Evolutionary conservation across 2,888 invertebrate species (phyloP).

Genomic region (Anoplius nigerrimus): DNA sequence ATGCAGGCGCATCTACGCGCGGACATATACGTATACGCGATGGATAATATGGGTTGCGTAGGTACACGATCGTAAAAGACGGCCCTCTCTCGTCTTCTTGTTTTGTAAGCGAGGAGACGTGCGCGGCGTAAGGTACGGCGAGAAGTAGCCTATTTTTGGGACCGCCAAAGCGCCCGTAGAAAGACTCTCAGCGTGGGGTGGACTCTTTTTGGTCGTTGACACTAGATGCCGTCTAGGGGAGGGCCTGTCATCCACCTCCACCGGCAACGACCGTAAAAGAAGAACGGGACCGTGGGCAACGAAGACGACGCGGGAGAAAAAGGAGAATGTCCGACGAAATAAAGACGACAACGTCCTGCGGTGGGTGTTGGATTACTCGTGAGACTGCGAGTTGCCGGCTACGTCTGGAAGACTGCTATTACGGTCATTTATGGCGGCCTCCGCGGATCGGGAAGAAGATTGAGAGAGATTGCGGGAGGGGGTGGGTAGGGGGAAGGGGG

Average conservation of each 20-base stretch:
- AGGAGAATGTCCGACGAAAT: constrained; percentile 34
- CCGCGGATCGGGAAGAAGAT: no score
- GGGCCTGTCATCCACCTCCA: constrained; percentile 25
- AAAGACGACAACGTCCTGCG: constrained; percentile 37
- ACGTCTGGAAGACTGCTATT: constrained; percentile 31
- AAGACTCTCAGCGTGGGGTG: constrained; percentile 42
- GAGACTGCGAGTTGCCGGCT: constrained; percentile 33
- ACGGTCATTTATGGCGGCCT: neutral
- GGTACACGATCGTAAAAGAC: no score
- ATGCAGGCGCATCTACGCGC: no score
- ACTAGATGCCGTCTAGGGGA: constrained; percentile 54
- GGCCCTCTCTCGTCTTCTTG: no score
- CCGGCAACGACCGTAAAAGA: constrained; percentile 43
- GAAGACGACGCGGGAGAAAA: constrained; percentile 27
- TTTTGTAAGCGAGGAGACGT: no score
- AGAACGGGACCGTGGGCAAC: constrained; percentile 35
- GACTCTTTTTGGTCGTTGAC: constrained; percentile 48
- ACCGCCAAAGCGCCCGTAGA: constrained; percentile 24
- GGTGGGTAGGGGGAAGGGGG: no score
- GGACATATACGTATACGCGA: no score
- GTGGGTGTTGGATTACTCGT: constrained; percentile 46
- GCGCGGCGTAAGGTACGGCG: constrained; percentile 4
- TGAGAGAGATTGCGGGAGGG: no score
- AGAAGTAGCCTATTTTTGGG: constrained; percentile 9
- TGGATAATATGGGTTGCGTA: no score